Evolutionary conservation across 2,113 vertebrate genomes (phyloP), one percentile per base, ranked within the genome.

Genomic region (Neogobius melanostomus): DNA sequence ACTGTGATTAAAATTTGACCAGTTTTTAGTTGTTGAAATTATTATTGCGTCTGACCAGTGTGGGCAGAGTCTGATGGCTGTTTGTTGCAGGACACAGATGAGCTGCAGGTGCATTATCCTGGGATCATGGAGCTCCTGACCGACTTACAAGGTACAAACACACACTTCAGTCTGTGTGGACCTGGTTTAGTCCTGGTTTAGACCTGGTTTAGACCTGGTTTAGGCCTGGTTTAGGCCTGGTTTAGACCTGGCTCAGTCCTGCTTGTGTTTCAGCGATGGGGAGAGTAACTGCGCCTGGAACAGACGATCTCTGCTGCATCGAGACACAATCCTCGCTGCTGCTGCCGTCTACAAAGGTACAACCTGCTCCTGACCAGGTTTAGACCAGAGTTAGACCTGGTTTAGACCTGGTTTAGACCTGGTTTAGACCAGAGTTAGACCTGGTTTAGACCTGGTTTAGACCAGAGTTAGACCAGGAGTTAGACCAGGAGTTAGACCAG

Each of bases 241-340:
- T n/a, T n/a, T n/a, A n/a, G n/a, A n/a, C n/a, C n/a, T n/a, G n/a
- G n/a, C n/a, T n/a, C n/a, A n/a, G n/a, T n/a, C n/a, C 11, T 21
- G 8, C 16, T 43, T 11, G 28, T 91, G 28, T 60, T 43, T 84
- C 72, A 98, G 97, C 95, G 70, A 99, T 99, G 97, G 96, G 0
- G 98, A 99, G 90, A 98, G 96, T 73, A 99, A 98, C 89, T 99
- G 97, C 54, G 93, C 95, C 3, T 98, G 96, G 97, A 98, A 96
- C 85, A 93, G 97, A 77, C 95, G 94, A 80, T 75, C 92, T 1
- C 76, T 98, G 76, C 80, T 99, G 48, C 97, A 98, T 79, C 93
- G 97, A 80, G 94, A 98, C 81, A 94, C 95, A 0, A 95, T 98
- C 67, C 73, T 98, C 73, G 97, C 97, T 2, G 96, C 97, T 3